phyloP scores from a whole-genome alignment of 2,888 invertebrate genomes.

The Dasysyrphus tricinctus region DNA sequence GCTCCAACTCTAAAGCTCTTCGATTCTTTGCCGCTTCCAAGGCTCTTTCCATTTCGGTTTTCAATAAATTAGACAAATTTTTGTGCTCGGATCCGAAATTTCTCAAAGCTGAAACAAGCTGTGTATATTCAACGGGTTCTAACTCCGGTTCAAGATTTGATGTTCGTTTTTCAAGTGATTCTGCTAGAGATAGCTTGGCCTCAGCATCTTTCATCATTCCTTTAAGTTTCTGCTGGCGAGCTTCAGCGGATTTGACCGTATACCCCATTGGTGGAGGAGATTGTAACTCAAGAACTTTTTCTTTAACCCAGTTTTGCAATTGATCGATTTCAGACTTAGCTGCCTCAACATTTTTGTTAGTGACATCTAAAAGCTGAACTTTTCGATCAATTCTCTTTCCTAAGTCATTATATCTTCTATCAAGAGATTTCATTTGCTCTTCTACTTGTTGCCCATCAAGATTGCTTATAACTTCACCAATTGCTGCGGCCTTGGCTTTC shows the following conservation, averaged over 20 bases:
- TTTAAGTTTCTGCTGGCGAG: slow-evolving; percentile 88
- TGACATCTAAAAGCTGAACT: slow-evolving; percentile 91
- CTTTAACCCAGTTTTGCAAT: slow-evolving; percentile 91
- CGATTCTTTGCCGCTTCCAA: slow-evolving; percentile 89
- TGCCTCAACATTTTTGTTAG: slow-evolving; percentile 92
- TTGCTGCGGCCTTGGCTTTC: slow-evolving; percentile 88
- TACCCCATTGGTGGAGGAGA: slow-evolving; percentile 89
- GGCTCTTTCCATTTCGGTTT: slow-evolving; percentile 89
- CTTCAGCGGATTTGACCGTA: slow-evolving; percentile 91
- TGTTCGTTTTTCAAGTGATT: slow-evolving; percentile 92
- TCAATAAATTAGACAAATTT: slow-evolving; percentile 88
- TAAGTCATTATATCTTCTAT: slow-evolving; percentile 92
- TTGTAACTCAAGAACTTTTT: slow-evolving; percentile 88
- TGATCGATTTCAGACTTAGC: slow-evolving; percentile 92
- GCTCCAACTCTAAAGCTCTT: slow-evolving; percentile 90
- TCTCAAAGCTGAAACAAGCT: slow-evolving; percentile 89
- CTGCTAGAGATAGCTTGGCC: slow-evolving; percentile 91
- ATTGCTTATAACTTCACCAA: slow-evolving; percentile 92
- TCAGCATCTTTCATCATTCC: slow-evolving; percentile 92
- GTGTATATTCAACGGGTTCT: slow-evolving; percentile 92
- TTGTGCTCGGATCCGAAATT: slow-evolving; percentile 90
- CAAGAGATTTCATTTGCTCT: slow-evolving; percentile 93
- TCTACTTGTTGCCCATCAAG: slow-evolving; percentile 95
- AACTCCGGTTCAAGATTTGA: slow-evolving; percentile 93
- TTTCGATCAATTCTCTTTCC: slow-evolving; percentile 93